These are phyloP conservation scores for Phainopepla nitens DNA, from an alignment of 2,113 vertebrate genomes.

Conservation along the genomic window DNA sequence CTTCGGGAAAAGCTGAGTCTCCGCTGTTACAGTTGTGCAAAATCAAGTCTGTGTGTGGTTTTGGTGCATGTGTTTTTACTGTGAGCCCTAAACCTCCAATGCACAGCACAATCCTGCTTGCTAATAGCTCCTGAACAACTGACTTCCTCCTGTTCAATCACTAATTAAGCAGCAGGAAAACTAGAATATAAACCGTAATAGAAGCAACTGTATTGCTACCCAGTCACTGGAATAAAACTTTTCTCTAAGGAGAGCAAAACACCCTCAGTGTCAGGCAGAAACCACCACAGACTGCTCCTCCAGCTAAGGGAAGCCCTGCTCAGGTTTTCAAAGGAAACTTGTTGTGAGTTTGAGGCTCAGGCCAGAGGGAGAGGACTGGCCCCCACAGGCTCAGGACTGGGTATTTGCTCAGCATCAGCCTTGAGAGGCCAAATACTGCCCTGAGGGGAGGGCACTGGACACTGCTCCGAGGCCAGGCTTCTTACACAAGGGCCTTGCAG, in stretches of 20 bases:
- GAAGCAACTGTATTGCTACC: not conserved
- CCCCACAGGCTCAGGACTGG: not conserved
- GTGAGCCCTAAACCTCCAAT: not conserved
- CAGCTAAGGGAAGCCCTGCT: not conserved
- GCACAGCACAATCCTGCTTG: fast-evolving
- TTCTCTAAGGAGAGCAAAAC: not conserved
- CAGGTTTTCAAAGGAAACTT: not conserved
- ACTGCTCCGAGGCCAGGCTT: not conserved
- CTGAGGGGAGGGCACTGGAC: not conserved
- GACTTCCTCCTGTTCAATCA: not conserved
- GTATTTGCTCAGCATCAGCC: not conserved
- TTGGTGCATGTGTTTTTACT: not conserved
- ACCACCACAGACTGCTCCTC: not conserved
- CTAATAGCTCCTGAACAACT: not conserved
- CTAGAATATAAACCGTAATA: not conserved
- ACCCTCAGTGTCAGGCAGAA: not conserved
- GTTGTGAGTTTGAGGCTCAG: not conserved
- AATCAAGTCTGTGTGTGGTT: not conserved
- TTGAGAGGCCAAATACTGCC: not conserved
- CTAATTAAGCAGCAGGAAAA: not conserved
- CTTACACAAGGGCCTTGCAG: fast-evolving
- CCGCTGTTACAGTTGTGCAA: not conserved
- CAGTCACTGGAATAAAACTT: not conserved
- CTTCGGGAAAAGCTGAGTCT: not conserved
- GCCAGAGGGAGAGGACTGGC: not conserved